Evolutionary conservation across 2,888 invertebrate genomes (phyloP).

Genomic region (Harpagoxenus sublaevis): DNA sequence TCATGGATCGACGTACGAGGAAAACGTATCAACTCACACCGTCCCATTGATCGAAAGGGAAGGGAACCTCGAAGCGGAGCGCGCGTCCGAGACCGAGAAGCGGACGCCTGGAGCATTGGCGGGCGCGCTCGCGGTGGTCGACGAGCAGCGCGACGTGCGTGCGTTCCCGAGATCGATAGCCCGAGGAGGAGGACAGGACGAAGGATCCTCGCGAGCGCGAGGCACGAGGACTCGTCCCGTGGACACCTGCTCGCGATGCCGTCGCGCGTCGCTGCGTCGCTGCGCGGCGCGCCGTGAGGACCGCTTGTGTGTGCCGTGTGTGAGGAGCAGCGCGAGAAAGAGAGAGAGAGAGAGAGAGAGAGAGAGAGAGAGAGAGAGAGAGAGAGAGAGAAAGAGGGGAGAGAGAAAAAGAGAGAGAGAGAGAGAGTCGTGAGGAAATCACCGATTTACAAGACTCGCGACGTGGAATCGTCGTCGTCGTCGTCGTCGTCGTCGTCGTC

Average conservation of each 20-base stretch:
- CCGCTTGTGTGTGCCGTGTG: constrained; percentile 19
- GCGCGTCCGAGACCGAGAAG: constrained; percentile 29
- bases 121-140: constrained; percentile 45
- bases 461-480: constrained; percentile 28
- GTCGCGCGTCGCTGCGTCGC: constrained; percentile 49
- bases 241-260: constrained; percentile 58
- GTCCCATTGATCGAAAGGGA: constrained; percentile 40
- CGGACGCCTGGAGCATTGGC: constrained; percentile 45
- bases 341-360: not conserved
- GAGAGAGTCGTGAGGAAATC: not conserved
- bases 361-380: not conserved
- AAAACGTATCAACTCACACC: not conserved
- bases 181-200: constrained; percentile 47
- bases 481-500: constrained; percentile 29
- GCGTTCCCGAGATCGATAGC: constrained; percentile 49
- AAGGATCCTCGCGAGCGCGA: constrained; percentile 50
- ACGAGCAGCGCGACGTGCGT: constrained; percentile 45
- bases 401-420: not conserved
- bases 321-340: constrained; percentile 19
- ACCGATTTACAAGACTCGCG: constrained; percentile 29
- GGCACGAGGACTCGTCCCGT: constrained; percentile 52
- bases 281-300: constrained; percentile 53
- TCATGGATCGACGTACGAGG: constrained; percentile 35
- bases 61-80: constrained; percentile 9
- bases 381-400: not conserved